A percentile compares a stretch with the other conserved stretches of the same genome.
These are phyloP conservation scores for Dysmachus trigonus DNA, from an alignment of 2,888 invertebrate species.

Conservation along the genomic window DNA sequence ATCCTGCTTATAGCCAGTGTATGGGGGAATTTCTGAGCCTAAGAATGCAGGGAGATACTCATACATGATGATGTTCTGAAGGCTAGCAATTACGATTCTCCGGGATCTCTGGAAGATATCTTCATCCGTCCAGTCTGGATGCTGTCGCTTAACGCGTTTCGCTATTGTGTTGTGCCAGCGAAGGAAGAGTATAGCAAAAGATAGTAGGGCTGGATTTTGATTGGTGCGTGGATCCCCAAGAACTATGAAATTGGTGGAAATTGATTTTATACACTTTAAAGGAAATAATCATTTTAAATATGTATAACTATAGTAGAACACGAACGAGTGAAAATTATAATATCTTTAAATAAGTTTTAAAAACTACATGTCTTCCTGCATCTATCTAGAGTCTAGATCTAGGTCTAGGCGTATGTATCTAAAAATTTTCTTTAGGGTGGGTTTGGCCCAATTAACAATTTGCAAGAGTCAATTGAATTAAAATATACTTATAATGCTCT, in stretches of 20 bases:
- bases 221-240: conserved; percentile 96
- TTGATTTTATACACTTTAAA: no score
- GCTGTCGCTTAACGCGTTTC: conserved; percentile 75
- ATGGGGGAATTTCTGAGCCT: conserved; percentile 74
- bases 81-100: conserved; percentile 87
- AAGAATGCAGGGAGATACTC: conserved; percentile 95
- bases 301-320: no score
- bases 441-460: no score
- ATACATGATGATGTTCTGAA: conserved; percentile 96
- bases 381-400: no score
- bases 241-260: conserved; percentile 71
- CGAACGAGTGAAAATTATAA: no score
- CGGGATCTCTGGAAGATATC: conserved; percentile 92
- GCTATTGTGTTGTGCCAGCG: conserved; percentile 97
- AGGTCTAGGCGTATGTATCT: no score
- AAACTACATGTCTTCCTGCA: no score
- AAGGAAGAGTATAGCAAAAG: conserved; percentile 91
- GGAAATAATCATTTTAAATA: no score
- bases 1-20: conserved; percentile 87
- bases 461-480: no score
- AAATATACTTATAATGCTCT: no score
- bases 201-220: conserved; percentile 94
- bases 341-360: no score
- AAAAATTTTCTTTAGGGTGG: no score
- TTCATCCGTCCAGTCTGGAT: conserved; percentile 92